A percentile compares a stretch with the other conserved stretches of the same genome.
Evolutionary conservation across 2,113 vertebrate species (phyloP).

Genomic region (Budorcas taxicolor): DNA sequence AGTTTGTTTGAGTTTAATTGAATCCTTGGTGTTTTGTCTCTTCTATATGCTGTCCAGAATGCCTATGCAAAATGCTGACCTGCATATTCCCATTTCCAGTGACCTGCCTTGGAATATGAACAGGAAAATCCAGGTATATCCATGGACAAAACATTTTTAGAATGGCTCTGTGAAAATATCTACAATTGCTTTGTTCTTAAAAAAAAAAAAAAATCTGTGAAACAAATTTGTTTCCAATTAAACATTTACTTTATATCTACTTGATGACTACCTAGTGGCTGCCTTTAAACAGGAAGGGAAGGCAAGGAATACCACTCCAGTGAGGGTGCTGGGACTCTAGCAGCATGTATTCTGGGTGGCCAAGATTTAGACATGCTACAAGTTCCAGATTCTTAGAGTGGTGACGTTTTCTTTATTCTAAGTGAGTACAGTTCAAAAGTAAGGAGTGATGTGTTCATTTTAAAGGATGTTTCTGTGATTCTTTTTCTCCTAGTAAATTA

Average conservation of each 20-base stretch:
- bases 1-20: not conserved
- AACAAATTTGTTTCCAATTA: not conserved
- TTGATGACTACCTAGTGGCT: not conserved
- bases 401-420: not conserved
- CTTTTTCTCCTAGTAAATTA: slow-evolving; percentile 11
- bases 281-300: not conserved
- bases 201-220: not conserved
- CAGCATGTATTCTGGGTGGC: not conserved
- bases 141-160: not conserved
- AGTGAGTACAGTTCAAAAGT: not conserved
- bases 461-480: slow-evolving; percentile 1
- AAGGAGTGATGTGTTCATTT: not conserved
- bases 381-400: not conserved
- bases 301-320: not conserved
- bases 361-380: not conserved
- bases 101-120: not conserved
- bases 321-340: not conserved
- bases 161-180: not conserved
- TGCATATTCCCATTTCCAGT: not conserved
- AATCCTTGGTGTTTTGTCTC: not conserved
- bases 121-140: not conserved
- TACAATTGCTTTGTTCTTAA: not conserved
- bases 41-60: not conserved
- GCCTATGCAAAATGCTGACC: not conserved
- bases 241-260: not conserved